Percentiles rank a stretch among this genome's conserved stretches.
Evolutionary conservation across 2,797 vertebrate genomes (phyloP).

Genomic region (Scleropages formosus): DNA sequence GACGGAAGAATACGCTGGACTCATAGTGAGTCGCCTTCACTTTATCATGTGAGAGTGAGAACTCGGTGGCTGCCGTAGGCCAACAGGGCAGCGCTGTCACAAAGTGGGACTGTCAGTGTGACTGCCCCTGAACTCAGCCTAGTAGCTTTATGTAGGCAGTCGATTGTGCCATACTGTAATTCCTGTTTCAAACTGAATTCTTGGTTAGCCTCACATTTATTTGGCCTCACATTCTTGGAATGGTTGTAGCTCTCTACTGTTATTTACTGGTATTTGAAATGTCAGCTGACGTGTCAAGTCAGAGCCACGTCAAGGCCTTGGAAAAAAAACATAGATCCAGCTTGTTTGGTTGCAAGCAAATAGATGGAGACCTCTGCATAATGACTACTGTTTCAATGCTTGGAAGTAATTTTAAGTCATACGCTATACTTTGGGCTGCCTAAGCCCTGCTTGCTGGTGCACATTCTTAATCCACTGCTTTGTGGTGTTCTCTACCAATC

Average conservation of each 20-base stretch:
- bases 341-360: background rate
- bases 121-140: background rate
- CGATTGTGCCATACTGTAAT: background rate
- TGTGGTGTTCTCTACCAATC: background rate
- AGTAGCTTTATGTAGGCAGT: background rate
- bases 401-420: background rate
- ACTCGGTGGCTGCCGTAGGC: background rate
- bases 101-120: too few relatives aligned
- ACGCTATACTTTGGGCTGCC: conserved; percentile 5
- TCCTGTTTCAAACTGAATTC: background rate
- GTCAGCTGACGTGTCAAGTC: background rate
- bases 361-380: background rate
- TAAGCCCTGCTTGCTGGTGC: background rate
- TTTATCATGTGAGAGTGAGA: background rate
- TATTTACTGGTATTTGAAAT: conserved; percentile 9
- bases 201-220: background rate
- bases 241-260: background rate
- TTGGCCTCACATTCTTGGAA: background rate
- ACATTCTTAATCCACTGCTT: background rate
- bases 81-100: too few relatives aligned
- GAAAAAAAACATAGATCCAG: background rate
- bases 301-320: background rate
- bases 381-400: background rate
- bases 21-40: conserved; percentile 80
- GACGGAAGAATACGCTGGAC: conserved; percentile 91